Evolutionary conservation across 2,113 vertebrate genomes (phyloP).

Genomic region (Narcine bancroftii): DNA sequence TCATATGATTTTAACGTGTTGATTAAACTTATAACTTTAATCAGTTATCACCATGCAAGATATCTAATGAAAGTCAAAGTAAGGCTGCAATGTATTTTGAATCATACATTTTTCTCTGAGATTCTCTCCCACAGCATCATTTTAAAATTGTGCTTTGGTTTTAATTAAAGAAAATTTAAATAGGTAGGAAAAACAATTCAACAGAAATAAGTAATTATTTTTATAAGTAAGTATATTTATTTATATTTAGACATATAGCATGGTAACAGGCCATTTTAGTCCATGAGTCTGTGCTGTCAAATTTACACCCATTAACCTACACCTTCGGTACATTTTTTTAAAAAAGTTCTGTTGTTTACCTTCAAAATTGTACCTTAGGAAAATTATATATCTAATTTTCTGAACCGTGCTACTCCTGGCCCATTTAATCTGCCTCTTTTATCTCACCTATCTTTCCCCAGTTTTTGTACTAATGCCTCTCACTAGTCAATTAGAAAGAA

Average conservation of each 20-base stretch:
- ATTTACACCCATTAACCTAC: too few relatives aligned
- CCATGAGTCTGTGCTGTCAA: too few relatives aligned
- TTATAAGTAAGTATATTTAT: too few relatives aligned
- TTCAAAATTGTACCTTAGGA: neutral
- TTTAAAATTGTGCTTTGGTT: neutral
- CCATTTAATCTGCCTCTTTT: neutral
- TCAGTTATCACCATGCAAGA: neutral
- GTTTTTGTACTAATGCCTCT: slow-evolving; percentile 15
- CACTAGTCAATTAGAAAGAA: slow-evolving; percentile 28
- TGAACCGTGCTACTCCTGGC: neutral
- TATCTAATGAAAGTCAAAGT: neutral
- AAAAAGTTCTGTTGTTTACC: neutral
- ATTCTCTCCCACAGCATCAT: neutral
- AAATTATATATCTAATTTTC: neutral
- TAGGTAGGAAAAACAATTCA: neutral
- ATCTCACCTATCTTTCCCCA: slow-evolving; percentile 32
- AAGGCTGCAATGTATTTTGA: neutral
- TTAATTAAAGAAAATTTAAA: neutral
- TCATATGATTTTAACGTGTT: neutral
- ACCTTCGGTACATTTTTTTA: neutral
- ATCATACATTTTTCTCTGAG: neutral
- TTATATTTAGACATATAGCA: too few relatives aligned
- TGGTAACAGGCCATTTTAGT: too few relatives aligned
- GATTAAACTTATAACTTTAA: neutral
- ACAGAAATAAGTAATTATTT: neutral